phyloP scores from a whole-genome alignment of 2,797 vertebrate genomes.

The Lates japonicus region DNA sequence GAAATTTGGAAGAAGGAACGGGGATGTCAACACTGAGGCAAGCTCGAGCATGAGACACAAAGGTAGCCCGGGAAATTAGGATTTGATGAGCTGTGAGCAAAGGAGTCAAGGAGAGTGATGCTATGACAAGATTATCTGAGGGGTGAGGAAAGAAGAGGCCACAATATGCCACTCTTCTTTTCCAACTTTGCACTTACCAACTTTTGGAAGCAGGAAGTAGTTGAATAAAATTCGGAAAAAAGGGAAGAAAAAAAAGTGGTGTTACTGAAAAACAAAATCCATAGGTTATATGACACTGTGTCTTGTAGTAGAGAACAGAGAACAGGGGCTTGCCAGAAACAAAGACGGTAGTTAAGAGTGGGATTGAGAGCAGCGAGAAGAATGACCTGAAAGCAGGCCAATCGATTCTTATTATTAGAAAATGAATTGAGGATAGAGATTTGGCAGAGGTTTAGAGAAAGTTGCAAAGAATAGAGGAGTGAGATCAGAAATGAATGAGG shows the following conservation, averaged over 20 bases:
- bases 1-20: conserved; percentile 46
- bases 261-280: conserved; percentile 57
- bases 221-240: conserved; percentile 46
- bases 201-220: conserved; percentile 67
- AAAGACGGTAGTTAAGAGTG: conserved; percentile 12
- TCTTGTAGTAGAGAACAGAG: conserved; percentile 39
- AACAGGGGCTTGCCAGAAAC: conserved; percentile 17
- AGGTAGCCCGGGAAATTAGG: conserved; percentile 69
- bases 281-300: conserved; percentile 16
- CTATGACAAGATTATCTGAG: conserved; percentile 55
- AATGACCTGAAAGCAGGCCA: conserved; percentile 29
- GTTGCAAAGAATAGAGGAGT: conserved; percentile 40
- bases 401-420: conserved; percentile 38
- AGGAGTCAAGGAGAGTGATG: conserved; percentile 60
- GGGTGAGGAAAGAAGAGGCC: conserved; percentile 60
- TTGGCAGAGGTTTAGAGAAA: conserved; percentile 26
- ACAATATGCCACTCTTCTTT: conserved; percentile 59
- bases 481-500: conserved; percentile 31
- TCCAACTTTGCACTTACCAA: conserved; percentile 72
- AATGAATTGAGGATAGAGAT: conserved; percentile 38
- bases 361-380: conserved; percentile 6
- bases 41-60: conserved; percentile 65
- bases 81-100: conserved; percentile 65
- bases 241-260: conserved; percentile 25
- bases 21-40: conserved; percentile 61